Base-by-base conservation (phyloP, 2,113 vertebrate genomes). In the Xyrauchen texanus region DNA sequence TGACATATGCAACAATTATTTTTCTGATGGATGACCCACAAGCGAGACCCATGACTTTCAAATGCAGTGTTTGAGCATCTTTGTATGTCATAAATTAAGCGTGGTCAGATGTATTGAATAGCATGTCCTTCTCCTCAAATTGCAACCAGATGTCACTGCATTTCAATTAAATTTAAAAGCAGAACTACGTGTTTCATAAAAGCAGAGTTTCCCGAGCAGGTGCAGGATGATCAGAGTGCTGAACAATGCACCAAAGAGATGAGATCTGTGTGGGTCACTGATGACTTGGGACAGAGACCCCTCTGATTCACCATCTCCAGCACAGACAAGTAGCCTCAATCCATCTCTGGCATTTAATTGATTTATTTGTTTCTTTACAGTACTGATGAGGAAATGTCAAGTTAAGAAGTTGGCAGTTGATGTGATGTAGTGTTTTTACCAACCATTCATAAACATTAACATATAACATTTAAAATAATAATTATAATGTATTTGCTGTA, bases 141-240 rank as follows among this genome's bases (percentile, higher is more conserved):
- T 92, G 88, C 91, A 71, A 91, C 90, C 93, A 94, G 90, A 94
- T 94, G 93, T 92, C 89, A 85, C 78, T 76, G 83, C 86, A 85
- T 91, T 93, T 93, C 92, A 93, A 90, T 91, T 91, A 84, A 87
- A 90, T 88, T 89, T 89, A 89, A 88, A 90, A 88, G 87, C 84
- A 82, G 87, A 86, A 88, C 73, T 90, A 91, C 79, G 92, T 91
- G 90, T 93, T 92, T 90, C 92, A 92, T 88, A 90, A 92, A 84
- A 82, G 86, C 78, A 53, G 52, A 85, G 76, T 78, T 64, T 83
- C 16, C 73, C 9, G 47, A 84, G 84, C 87, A 88, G 87, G 84
- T 88, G 87, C 81, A 75, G 72, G 79, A 81, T 77, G 82, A 86
- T 76, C 79, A 83, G 81, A 77, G 83, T 78, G 84, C 84, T 87